Evolutionary conservation across 2,888 invertebrate genomes (phyloP).

Genomic region (Thyatira batis): DNA sequence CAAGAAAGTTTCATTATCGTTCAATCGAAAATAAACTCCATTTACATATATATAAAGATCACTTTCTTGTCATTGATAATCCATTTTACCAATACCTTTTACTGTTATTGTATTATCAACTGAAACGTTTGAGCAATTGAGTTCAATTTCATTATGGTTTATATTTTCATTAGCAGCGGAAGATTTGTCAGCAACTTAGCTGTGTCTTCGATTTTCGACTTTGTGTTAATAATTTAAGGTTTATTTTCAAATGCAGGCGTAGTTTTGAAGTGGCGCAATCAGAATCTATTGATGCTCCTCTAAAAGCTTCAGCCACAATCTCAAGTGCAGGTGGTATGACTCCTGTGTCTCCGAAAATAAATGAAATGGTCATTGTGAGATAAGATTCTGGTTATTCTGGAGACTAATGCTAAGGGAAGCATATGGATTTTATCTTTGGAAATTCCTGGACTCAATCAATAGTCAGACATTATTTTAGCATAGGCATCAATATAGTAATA

Average conservation of each 20-base stretch:
- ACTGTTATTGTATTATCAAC: conserved; percentile 29
- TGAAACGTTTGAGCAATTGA: conserved; percentile 26
- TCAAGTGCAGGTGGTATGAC: conserved; percentile 79
- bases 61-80: conserved; percentile 22
- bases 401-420: conserved; percentile 29
- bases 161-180: conserved; percentile 48
- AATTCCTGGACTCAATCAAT: conserved; percentile 33
- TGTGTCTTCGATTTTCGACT: conserved; percentile 20
- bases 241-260: conserved; percentile 25
- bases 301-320: conserved; percentile 71
- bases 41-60: not conserved
- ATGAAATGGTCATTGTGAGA: conserved; percentile 75
- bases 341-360: conserved; percentile 79
- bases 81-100: conserved; percentile 28
- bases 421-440: conserved; percentile 34
- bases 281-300: conserved; percentile 65
- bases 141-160: conserved; percentile 29
- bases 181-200: conserved; percentile 60
- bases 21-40: conserved; percentile 32
- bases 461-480: conserved; percentile 5
- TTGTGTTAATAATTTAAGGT: conserved; percentile 19
- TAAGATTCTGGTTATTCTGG: conserved; percentile 57
- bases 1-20: conserved; percentile 44
- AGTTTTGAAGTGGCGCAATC: conserved; percentile 64
- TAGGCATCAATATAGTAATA: not conserved